Conservation (phyloP, 2,113 vertebrate genomes). For the Copsychus sechellarum region DNA sequence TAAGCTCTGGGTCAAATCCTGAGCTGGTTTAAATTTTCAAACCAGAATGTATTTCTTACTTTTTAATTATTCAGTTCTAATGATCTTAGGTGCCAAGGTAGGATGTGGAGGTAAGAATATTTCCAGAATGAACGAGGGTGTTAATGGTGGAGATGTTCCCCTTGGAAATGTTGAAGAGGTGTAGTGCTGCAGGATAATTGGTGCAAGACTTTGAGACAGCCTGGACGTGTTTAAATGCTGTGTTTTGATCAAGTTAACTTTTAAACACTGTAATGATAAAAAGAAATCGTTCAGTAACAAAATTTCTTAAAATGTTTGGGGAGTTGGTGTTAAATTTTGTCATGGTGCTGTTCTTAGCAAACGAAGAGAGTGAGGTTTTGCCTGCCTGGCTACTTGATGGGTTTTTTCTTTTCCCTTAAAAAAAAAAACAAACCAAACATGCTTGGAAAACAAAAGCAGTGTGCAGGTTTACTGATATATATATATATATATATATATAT, state of each 20-base stretch:
- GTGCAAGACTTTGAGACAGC: neutral
- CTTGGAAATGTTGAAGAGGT: neutral
- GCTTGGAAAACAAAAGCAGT: neutral
- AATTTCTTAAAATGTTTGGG: neutral
- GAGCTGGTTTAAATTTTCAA: neutral
- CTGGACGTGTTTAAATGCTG: neutral
- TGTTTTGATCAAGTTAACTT: constrained; percentile 15
- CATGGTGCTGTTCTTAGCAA: neutral
- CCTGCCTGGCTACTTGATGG: neutral
- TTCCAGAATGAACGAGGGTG: neutral
- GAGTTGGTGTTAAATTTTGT: neutral
- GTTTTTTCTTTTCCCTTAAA: accelerated
- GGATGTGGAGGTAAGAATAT: neutral
- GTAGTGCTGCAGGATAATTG: neutral
- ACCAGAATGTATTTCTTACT: neutral
- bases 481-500: too few species aligned
- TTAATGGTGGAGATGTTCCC: neutral
- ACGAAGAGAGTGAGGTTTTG: neutral
- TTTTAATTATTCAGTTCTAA: neutral
- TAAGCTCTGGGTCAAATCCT: neutral
- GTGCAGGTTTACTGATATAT: neutral
- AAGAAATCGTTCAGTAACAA: neutral
- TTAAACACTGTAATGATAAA: neutral
- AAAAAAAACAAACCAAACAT: too few species aligned
- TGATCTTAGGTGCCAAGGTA: neutral